These are phyloP conservation scores for Falco peregrinus DNA, from an alignment of 2,797 vertebrate species.

Conservation along the genomic window DNA sequence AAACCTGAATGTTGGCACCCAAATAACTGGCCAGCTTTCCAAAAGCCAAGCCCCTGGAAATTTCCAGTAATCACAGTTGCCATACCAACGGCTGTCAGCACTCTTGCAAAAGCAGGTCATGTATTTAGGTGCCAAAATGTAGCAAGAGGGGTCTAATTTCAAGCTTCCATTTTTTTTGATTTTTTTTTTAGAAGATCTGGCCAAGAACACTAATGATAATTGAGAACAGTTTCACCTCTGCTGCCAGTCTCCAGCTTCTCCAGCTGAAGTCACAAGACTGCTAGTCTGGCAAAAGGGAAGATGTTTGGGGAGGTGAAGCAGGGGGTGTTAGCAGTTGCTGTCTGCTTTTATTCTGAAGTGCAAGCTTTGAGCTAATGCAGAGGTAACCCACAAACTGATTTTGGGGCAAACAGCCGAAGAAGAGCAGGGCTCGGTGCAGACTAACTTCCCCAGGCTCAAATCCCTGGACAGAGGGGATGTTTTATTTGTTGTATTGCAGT, in stretches of 20 bases:
- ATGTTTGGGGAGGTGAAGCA: not conserved
- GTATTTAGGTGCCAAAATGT: slow-evolving; percentile 55
- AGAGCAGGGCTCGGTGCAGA: not conserved
- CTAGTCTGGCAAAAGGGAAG: not conserved
- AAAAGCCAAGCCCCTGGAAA: slow-evolving; percentile 64
- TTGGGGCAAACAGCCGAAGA: not conserved
- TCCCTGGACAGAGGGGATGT: not conserved
- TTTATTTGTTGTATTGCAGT: not conserved
- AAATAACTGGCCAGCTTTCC: slow-evolving; percentile 53
- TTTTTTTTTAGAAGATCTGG: not conserved
- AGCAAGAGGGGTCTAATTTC: slow-evolving; percentile 54
- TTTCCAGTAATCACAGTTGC: slow-evolving; percentile 67
- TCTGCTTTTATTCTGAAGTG: not conserved
- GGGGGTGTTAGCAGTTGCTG: not conserved
- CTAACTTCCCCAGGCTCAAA: not conserved
- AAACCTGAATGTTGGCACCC: slow-evolving; percentile 45
- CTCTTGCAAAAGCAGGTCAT: slow-evolving; percentile 67
- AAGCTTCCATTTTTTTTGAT: not conserved
- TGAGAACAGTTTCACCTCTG: slow-evolving; percentile 26
- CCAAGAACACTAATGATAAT: not conserved
- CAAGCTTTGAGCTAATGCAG: not conserved
- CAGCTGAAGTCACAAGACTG: not conserved
- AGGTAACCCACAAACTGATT: not conserved
- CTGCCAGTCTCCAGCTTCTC: not conserved
- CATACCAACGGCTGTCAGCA: slow-evolving; percentile 60